Percentiles rank a stretch among this genome's conserved stretches.
Evolutionary conservation across 2,113 vertebrate species (phyloP).

Genomic region (Emydocephalus ijimae): DNA sequence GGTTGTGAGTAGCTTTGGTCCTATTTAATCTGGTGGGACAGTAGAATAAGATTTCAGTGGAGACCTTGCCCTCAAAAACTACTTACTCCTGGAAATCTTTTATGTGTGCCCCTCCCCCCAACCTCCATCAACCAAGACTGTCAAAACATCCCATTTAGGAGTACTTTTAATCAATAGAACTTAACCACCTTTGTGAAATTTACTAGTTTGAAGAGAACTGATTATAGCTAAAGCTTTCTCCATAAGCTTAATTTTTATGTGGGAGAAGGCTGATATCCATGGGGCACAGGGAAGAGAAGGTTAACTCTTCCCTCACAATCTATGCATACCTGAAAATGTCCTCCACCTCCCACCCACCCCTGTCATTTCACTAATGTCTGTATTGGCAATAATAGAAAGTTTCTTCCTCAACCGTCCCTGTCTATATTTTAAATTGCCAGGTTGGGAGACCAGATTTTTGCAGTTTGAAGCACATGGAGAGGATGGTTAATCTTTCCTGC

Average conservation of each 20-base stretch:
- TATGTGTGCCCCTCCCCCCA: neutral
- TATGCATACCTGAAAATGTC: neutral
- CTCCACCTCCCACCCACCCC: too few species aligned
- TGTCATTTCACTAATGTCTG: neutral
- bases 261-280: neutral
- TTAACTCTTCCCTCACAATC: neutral
- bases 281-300: neutral
- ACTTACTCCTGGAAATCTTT: neutral
- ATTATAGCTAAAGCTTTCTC: neutral
- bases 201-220: neutral
- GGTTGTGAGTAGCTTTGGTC: neutral
- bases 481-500: neutral
- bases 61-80: neutral
- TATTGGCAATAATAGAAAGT: neutral
- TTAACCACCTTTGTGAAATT: neutral
- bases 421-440: neutral
- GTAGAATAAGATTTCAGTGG: neutral
- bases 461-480: neutral
- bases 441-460: neutral
- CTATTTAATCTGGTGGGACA: neutral
- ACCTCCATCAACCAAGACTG: neutral
- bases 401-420: neutral
- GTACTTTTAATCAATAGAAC: neutral
- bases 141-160: neutral
- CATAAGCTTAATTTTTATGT: neutral